Conservation (phyloP, 30 jellyfish, hydroid and myxozoan species). For the Pelagia noctiluca region DNA sequence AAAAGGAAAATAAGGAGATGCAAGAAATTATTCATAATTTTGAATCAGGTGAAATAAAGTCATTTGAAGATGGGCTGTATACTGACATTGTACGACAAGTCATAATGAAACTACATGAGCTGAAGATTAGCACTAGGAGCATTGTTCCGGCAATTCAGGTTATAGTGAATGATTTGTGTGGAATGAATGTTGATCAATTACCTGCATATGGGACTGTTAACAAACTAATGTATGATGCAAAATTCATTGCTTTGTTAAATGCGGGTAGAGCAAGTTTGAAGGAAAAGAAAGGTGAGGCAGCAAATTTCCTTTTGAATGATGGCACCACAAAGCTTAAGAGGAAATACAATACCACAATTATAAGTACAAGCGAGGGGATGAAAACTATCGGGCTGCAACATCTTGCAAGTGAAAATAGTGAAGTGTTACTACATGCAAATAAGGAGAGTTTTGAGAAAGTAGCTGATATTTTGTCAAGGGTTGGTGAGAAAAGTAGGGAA, state of each 20-base stretch:
- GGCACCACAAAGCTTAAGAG: too few species aligned
- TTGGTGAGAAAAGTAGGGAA: conserved; percentile 19
- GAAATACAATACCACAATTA: too few species aligned
- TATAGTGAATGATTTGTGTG: too few species aligned
- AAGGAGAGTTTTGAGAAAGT: too few species aligned
- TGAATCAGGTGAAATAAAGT: neutral
- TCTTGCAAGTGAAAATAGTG: neutral
- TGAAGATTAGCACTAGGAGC: conserved; percentile 24
- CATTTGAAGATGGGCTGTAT: conserved; percentile 15
- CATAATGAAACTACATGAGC: conserved; percentile 33
- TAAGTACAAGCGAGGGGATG: too few species aligned
- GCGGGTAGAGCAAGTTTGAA: conserved; percentile 20
- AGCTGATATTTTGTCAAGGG: conserved; percentile 1
- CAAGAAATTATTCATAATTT: neutral
- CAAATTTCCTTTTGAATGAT: too few species aligned
- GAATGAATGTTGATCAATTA: conserved; percentile 1
- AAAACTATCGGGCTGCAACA: neutral
- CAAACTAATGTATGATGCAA: conserved; percentile 30
- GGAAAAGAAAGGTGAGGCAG: too few species aligned
- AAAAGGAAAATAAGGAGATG: conserved; percentile 13
- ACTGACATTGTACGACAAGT: conserved; percentile 20
- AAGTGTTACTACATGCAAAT: too few species aligned
- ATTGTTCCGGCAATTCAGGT: conserved; percentile 28
- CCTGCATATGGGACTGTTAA: conserved; percentile 33
- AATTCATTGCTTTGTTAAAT: conserved; percentile 21